Base-by-base conservation (phyloP, 2,113 vertebrate species). In the Neolamprologus cancellatus region DNA sequence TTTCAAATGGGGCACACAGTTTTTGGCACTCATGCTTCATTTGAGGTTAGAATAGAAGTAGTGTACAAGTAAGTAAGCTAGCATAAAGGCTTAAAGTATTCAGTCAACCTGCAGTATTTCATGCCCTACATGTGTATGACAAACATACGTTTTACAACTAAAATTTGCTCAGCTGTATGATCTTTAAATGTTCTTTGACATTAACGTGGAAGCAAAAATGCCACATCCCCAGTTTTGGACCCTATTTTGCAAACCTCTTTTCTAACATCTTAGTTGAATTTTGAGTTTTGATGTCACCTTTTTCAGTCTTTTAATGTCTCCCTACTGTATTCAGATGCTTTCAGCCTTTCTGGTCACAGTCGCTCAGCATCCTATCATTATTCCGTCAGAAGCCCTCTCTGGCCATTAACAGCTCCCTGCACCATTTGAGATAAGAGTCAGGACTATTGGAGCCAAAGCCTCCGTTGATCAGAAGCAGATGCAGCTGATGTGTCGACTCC, bases 401-500 rank as follows among this genome's bases (percentile, higher is more conserved):
- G 86, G 69, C 61, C 83, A 87, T 83, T 90, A 86, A 66, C 39
- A 76, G 87, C 82, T 80, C 71, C 41, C 79, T 59, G 81, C 66
- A 81, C 50, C 74, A 69, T 66, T 83, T 83, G 81, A 79, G 39
- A 87, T 78, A 78, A 91, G 78, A 87, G 85, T 61, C 76, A 74
- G 59, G 3, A 57, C 32, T 36, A 39, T 8, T n/a, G 69, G 79
- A 90, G 90, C 90, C 90, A 87, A 81, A 86, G 18, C 69, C 54
- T 79, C 84, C 6, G 23, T 39, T 17, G 57, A 74, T 46, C 39
- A 52, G 82, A 79, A 55, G 69, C 82, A 85, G 84, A 88, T 89
- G 84, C 84, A 92, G 84, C 81, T 88, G 83, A 92, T 80, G 88
- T 79, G 46, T 84, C 8, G 5, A 81, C 86, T 89, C 87, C 83